A percentile compares a stretch with the other conserved stretches of the same genome.
Evolutionary conservation across 1,140 invertebrate genomes (phyloP).

Genomic region (Bombus pyrosoma): DNA sequence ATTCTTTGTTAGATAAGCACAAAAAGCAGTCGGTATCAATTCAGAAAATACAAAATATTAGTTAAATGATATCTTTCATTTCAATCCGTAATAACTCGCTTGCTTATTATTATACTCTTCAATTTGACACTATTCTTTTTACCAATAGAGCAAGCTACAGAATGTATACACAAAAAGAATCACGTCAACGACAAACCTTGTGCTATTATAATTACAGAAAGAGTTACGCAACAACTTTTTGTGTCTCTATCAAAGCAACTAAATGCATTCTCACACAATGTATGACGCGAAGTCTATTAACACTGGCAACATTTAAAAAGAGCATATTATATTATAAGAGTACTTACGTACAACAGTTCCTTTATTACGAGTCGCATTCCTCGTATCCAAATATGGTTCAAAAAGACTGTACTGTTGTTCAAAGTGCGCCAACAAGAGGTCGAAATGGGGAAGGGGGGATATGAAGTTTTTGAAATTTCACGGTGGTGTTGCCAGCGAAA

Average conservation of each 20-base stretch:
- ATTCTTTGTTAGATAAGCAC: neutral
- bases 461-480: constrained; percentile 26
- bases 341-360: neutral
- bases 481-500: constrained; percentile 13
- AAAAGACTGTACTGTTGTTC: neutral
- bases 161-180: neutral
- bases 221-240: neutral
- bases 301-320: neutral
- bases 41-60: neutral
- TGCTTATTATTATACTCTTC: too few species aligned
- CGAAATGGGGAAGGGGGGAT: neutral
- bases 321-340: too few species aligned
- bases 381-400: neutral
- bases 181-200: neutral
- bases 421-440: neutral
- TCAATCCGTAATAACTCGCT: too few species aligned
- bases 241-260: neutral
- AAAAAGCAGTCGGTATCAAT: neutral
- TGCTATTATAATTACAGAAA: neutral
- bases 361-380: constrained; percentile 9
- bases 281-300: neutral
- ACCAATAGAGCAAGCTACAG: neutral
- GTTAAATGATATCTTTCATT: too few species aligned
- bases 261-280: neutral
- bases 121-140: too few species aligned